Base-by-base conservation (phyloP, 2,888 invertebrate genomes). In the Pammene aurita region DNA sequence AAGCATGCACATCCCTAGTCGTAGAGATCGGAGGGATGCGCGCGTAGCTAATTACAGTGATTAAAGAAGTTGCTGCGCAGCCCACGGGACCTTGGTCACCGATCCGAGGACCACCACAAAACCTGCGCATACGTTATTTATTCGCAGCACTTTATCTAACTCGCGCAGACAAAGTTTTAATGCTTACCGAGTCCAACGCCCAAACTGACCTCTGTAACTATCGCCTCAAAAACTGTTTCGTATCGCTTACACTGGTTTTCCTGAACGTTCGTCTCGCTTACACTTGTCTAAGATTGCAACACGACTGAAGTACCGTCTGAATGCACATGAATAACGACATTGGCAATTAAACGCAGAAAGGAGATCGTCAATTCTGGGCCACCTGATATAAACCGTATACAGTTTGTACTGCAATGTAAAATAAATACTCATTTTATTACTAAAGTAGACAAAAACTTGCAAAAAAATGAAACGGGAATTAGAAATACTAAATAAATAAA, bases 41-140 rank as follows among this genome's bases (percentile, higher is more conserved):
- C 79, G 82, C 76, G 78, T 76, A 80, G 80, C 83, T 90, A 89
- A 90, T 89, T 88, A 86, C 88, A 80, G 88, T 87, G 87, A 89
- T 90, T 87, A 88, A 82, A 80, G 76, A 81, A 84, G 84, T 84
- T 78, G 82, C 83, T 78, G 75, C 77, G 64, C 68, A 44, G 78
- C 83, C 81, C 80, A 76, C 79, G 80, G 80, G 84, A 84, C 78
- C 73, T 73, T 76, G 83, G 85, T 83, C 84, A 84, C 82, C 82
- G 83, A 84, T 83, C 80, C 74, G 61, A 67, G 75, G 83, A 83
- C 83, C 81, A 83, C 82, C 81, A 76, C 78, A 76, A 78, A 79
- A 81, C 78, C 77, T 77, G 79, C 79, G 75, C 77, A 73, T 62
- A 70, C 71, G 71, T 69, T 72, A 73, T 76, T 77, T 77, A 77